Conservation (phyloP, 2,888 invertebrate species). For the Eugnorisma glareosa region DNA sequence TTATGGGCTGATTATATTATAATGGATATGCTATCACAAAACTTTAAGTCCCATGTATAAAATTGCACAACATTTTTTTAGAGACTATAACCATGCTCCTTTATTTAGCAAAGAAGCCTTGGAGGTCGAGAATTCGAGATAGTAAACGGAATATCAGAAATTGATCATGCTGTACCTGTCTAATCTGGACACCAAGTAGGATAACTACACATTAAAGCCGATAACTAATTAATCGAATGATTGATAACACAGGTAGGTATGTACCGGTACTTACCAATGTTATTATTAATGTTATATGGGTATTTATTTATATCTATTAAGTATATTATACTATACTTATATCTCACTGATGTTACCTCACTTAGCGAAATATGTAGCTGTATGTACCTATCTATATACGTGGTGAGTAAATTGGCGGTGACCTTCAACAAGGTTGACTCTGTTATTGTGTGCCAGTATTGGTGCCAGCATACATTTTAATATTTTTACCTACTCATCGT, state of each 20-base stretch:
- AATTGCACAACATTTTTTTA: slow-evolving; percentile 19
- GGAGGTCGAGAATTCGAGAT: background rate
- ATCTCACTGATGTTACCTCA: slow-evolving; percentile 29
- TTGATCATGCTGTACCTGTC: background rate
- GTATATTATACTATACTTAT: slow-evolving; percentile 27
- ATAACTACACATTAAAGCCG: slow-evolving; percentile 25
- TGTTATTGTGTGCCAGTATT: slow-evolving; percentile 25
- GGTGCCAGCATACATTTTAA: slow-evolving; percentile 41
- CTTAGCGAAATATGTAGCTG: slow-evolving; percentile 7
- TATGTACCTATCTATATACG: background rate
- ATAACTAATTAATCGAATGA: slow-evolving; percentile 41
- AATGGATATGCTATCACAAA: slow-evolving; percentile 11
- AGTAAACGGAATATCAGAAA: background rate
- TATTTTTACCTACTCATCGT: slow-evolving; percentile 29
- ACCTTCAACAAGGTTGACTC: slow-evolving; percentile 52
- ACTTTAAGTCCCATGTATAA: background rate
- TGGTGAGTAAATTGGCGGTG: slow-evolving; percentile 30
- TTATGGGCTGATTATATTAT: slow-evolving; percentile 46
- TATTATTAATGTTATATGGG: slow-evolving; percentile 4
- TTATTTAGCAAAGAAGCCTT: background rate
- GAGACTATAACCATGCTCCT: background rate
- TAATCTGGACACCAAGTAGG: slow-evolving; percentile 13
- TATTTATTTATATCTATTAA: slow-evolving; percentile 14
- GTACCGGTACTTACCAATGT: background rate
- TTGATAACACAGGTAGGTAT: slow-evolving; percentile 35